Evolutionary conservation across 2,888 invertebrate species (phyloP).

Genomic region (Diarsia mendica): DNA sequence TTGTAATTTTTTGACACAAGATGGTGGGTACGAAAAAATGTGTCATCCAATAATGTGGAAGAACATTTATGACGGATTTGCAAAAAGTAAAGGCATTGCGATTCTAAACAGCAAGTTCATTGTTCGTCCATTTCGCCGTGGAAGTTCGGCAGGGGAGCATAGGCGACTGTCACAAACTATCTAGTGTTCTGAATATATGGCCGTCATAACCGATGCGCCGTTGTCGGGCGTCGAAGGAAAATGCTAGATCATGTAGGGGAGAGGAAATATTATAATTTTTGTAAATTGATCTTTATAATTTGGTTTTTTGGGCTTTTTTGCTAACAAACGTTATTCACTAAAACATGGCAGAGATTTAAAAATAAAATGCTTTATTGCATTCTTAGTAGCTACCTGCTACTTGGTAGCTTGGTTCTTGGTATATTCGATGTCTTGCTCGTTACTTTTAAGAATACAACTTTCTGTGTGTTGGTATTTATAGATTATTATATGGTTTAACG

Average conservation of each 20-base stretch:
- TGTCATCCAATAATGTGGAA: not conserved
- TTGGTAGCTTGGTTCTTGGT: too few species aligned
- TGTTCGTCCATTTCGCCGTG: slow-evolving; percentile 69
- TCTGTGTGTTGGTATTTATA: not conserved
- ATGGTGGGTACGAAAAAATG: not conserved
- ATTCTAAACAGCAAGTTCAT: slow-evolving; percentile 77
- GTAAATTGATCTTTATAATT: not conserved
- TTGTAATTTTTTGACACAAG: not conserved
- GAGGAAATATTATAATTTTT: not conserved
- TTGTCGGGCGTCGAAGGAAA: slow-evolving; percentile 38
- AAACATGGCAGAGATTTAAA: not conserved
- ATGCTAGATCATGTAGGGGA: slow-evolving; percentile 56
- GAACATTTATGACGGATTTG: slow-evolving; percentile 33
- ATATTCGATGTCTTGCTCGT: not conserved
- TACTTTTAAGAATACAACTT: not conserved
- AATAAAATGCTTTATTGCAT: not conserved
- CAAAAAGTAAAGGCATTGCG: slow-evolving; percentile 57
- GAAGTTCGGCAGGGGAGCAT: slow-evolving; percentile 79
- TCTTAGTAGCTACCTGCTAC: not conserved
- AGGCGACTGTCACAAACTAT: slow-evolving; percentile 85
- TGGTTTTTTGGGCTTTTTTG: not conserved
- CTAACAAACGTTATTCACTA: not conserved
- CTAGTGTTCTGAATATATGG: slow-evolving; percentile 82
- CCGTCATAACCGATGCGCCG: slow-evolving; percentile 67
- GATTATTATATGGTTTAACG: too few species aligned